Evolutionary conservation across 1,140 invertebrate species (phyloP).

Genomic region (Linepithema humile): DNA sequence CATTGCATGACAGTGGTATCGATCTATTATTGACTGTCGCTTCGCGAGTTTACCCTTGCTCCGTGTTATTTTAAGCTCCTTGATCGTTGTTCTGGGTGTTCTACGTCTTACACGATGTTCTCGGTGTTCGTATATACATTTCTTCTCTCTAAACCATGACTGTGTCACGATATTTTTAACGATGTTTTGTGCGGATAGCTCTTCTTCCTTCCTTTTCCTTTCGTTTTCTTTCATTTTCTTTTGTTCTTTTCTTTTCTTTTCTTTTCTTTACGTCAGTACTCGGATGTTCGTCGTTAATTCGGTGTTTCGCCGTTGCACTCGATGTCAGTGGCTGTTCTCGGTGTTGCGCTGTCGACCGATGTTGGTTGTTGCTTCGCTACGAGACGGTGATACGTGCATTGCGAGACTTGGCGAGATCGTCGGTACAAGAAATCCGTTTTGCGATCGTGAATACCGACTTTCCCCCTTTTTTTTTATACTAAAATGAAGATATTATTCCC

Average conservation of each 20-base stretch:
- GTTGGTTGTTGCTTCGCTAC: constrained; percentile 51
- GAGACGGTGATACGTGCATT: constrained; percentile 25
- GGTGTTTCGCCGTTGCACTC: constrained; percentile 76
- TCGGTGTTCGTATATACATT: constrained; percentile 55
- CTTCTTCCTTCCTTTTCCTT: constrained; percentile 57
- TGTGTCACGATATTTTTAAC: constrained; percentile 24
- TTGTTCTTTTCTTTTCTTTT: not conserved
- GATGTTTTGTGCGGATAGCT: constrained; percentile 38
- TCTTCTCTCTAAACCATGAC: constrained; percentile 45
- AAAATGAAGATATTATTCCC: not conserved
- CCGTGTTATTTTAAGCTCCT: constrained; percentile 59
- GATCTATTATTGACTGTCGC: constrained; percentile 73
- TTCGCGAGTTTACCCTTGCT: constrained; percentile 68
- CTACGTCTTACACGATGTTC: constrained; percentile 63
- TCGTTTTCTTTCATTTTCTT: constrained; percentile 1
- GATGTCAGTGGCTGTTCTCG: constrained; percentile 76
- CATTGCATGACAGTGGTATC: constrained; percentile 65
- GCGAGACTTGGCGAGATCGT: not conserved
- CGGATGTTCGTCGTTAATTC: constrained; percentile 54
- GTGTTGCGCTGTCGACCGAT: constrained; percentile 70
- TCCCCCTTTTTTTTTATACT: no score
- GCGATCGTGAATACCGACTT: constrained; percentile 22
- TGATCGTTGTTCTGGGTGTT: constrained; percentile 70
- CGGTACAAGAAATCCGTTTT: constrained; percentile 13
- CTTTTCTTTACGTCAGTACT: constrained; percentile 42